Evolutionary conservation across 2,797 vertebrate species (phyloP), one percentile per base, ranked within the genome.

Genomic region (Amazona finschi): DNA sequence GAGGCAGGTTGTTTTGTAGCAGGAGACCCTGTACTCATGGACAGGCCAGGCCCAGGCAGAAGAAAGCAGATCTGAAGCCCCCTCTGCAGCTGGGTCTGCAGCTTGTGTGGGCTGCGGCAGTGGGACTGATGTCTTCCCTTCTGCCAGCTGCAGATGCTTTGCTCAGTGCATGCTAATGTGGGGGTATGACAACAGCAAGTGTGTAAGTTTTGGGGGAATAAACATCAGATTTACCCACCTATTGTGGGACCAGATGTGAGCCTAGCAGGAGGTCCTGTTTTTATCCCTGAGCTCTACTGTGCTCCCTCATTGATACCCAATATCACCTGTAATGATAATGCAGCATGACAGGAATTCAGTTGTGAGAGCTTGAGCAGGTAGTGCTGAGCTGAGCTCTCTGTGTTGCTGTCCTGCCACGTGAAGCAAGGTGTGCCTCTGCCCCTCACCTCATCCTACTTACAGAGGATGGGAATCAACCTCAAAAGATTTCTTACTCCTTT

Each of bases 171-270:
- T 12, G 31, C 55, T 49, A 19, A 12, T 0, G 8, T 25, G 20
- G 13, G 16, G 30, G 18, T 3, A 25, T 19, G 3, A 39, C 12
- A 57, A 16, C 47, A 69, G 15, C 43, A 46, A 57, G 9, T 2
- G 4, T 2, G 0, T 6, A 22, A 7, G 4, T 58, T 50, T 38
- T 1, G 2, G 15, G 5, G 13, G 38, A 41, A 8, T 52, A 11
- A 71, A 7, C 52, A 19, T 36, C 60, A 22, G 24, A 21, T 9
- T 36, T 50, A 36, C 33, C 33, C n/a, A 7, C 19, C 44, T 18
- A 3, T 14, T 5, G 1, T 57, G 53, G 44, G 50, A 30, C 36
- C 44, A 69, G 67, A 8, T 0, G 1, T 11, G 18, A 76, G 33
- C 13, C 14, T 36, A 22, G 11, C 15, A 27, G 80, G n/a, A n/a